phyloP scores from a whole-genome alignment of 2,797 vertebrate genomes.

The Scyliorhinus canicula region DNA sequence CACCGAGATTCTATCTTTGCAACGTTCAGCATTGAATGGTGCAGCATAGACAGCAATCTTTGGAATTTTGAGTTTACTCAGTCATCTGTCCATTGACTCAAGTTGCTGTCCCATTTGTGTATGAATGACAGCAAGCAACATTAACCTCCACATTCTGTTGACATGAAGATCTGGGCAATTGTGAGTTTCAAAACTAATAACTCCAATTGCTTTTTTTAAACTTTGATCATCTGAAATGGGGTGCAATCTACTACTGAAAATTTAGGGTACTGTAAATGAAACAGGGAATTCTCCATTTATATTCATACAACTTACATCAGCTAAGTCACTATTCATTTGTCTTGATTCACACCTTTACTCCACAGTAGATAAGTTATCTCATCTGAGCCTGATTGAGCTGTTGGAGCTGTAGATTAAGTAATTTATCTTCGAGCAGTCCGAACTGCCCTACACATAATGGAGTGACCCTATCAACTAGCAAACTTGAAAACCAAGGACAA shows the following conservation, averaged over 20 bases:
- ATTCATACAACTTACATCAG: too few relatives aligned
- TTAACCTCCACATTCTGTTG: not conserved
- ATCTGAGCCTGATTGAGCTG: not conserved
- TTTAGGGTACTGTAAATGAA: not conserved
- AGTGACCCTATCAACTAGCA: not conserved
- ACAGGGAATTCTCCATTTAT: not conserved
- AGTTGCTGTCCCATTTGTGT: not conserved
- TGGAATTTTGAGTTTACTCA: not conserved
- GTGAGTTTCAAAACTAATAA: not conserved
- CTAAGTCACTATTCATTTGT: not conserved
- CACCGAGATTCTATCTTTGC: not conserved
- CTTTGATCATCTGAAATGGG: not conserved
- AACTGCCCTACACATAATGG: not conserved
- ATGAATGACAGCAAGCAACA: not conserved
- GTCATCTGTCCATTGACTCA: not conserved
- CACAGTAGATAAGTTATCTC: not conserved
- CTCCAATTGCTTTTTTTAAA: too few relatives aligned
- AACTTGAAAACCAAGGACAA: not conserved
- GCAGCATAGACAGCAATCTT: not conserved
- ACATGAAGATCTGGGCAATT: not conserved
- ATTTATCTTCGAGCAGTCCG: not conserved
- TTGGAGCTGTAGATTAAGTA: not conserved
- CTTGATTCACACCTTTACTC: not conserved
- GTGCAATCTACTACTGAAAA: not conserved
- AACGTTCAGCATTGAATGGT: not conserved